A percentile compares a stretch with the other conserved stretches of the same genome.
Evolutionary conservation across 2,888 invertebrate species (phyloP).

Genomic region (Meliscaeva auricollis): DNA sequence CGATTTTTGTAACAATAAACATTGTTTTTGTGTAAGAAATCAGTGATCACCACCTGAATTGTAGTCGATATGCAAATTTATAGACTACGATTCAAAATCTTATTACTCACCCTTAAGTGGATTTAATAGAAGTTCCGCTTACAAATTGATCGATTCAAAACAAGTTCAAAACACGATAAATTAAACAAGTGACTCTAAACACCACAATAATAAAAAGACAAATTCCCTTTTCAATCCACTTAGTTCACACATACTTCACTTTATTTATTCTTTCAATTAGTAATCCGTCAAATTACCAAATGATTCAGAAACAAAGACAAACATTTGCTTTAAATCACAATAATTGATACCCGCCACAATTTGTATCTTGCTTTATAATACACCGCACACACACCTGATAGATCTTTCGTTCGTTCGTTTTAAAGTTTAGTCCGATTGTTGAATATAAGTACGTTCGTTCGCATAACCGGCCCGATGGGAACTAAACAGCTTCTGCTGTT

Average conservation of each 20-base stretch:
- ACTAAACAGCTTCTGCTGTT: conserved; percentile 68
- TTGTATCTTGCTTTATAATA: conserved; percentile 4
- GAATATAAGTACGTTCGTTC: conserved; percentile 41
- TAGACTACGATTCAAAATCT: no score
- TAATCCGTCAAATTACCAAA: conserved; percentile 66
- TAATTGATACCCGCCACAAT: conserved; percentile 50
- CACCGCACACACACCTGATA: conserved; percentile 53
- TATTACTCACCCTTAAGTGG: conserved; percentile 9
- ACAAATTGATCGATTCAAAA: background rate
- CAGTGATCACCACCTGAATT: no score
- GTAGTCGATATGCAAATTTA: no score
- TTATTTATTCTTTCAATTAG: conserved; percentile 62
- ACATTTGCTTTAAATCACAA: conserved; percentile 51
- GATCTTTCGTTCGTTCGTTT: conserved; percentile 24
- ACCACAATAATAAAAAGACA: conserved; percentile 27
- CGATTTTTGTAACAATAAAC: no score
- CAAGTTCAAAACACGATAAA: conserved; percentile 30
- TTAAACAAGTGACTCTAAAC: conserved; percentile 28
- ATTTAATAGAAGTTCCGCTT: background rate
- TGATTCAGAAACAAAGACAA: conserved; percentile 45
- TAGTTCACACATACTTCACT: conserved; percentile 53
- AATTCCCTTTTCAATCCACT: conserved; percentile 30
- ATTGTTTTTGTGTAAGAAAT: no score
- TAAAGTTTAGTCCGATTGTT: conserved; percentile 14
- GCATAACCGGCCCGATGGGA: conserved; percentile 69